Conservation (phyloP, 2,113 vertebrate genomes). For the Ia io region DNA sequence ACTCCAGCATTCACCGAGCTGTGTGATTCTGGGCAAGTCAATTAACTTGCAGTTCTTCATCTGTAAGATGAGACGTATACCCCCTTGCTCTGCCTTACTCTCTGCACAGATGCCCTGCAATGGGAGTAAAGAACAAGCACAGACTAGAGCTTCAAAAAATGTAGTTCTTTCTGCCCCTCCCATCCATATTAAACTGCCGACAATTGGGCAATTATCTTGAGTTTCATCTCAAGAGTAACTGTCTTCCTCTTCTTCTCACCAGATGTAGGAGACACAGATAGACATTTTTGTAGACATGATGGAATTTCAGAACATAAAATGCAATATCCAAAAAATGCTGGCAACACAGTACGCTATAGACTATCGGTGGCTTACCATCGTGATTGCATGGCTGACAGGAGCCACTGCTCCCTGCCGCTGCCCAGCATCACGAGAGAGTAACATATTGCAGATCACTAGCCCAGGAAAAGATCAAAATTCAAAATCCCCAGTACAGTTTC, state of each 20-base stretch:
- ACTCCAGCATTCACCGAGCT: background rate
- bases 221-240: background rate
- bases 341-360: background rate
- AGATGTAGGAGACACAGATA: background rate
- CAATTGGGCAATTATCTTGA: background rate
- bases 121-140: background rate
- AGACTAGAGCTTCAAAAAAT: background rate
- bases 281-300: background rate
- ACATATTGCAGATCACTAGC: background rate
- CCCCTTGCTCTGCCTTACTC: background rate
- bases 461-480: background rate
- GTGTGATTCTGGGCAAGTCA: background rate
- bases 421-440: background rate
- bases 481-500: background rate
- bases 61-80: background rate
- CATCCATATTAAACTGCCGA: background rate
- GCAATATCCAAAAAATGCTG: background rate
- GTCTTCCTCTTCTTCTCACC: background rate
- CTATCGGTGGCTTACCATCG: background rate
- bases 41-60: background rate
- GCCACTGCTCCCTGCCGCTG: no score
- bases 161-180: background rate
- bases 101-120: background rate
- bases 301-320: background rate
- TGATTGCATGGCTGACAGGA: background rate